Evolutionary conservation across 2,888 invertebrate species (phyloP).

Genomic region (Melipona beecheii): DNA sequence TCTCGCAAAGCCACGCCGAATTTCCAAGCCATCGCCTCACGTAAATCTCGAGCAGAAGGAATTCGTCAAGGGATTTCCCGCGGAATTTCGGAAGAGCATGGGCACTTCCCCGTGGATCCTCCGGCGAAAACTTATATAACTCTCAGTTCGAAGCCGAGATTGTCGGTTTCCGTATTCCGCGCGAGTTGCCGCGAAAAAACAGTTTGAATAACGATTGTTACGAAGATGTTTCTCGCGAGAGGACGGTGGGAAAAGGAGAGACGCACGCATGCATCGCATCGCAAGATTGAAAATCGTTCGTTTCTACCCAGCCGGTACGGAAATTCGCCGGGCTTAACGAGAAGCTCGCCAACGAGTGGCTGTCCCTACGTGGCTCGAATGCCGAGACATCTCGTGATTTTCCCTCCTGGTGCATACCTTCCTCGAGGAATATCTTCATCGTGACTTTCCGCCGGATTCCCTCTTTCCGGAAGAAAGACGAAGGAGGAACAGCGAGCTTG

Average conservation of each 20-base stretch:
- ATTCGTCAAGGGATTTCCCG: neutral
- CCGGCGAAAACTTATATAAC: neutral
- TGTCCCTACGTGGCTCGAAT: slow-evolving; percentile 60
- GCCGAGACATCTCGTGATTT: slow-evolving; percentile 48
- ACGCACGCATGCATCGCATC: slow-evolving; percentile 40
- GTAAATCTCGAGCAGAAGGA: neutral
- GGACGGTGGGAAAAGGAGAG: too few relatives aligned
- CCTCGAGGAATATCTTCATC: slow-evolving; percentile 51
- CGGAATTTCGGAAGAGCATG: neutral
- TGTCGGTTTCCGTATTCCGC: slow-evolving; percentile 3
- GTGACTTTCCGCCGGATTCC: slow-evolving; percentile 42
- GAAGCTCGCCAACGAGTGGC: slow-evolving; percentile 55
- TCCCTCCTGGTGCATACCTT: slow-evolving; percentile 40
- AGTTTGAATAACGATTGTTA: slow-evolving; percentile 44
- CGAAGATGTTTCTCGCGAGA: slow-evolving; percentile 37
- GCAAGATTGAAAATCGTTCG: slow-evolving; percentile 58
- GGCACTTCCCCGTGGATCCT: neutral
- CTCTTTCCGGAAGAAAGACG: neutral
- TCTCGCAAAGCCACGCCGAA: too few relatives aligned
- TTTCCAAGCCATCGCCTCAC: too few relatives aligned
- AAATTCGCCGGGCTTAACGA: slow-evolving; percentile 61
- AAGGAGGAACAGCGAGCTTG: neutral
- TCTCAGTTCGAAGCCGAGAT: neutral
- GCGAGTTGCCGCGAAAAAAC: slow-evolving; percentile 10
- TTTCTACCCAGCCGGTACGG: slow-evolving; percentile 14